Percentiles rank a stretch among this genome's conserved stretches.
phyloP scores from a whole-genome alignment of 2,888 invertebrate genomes.

The Lepas anatifera region DNA sequence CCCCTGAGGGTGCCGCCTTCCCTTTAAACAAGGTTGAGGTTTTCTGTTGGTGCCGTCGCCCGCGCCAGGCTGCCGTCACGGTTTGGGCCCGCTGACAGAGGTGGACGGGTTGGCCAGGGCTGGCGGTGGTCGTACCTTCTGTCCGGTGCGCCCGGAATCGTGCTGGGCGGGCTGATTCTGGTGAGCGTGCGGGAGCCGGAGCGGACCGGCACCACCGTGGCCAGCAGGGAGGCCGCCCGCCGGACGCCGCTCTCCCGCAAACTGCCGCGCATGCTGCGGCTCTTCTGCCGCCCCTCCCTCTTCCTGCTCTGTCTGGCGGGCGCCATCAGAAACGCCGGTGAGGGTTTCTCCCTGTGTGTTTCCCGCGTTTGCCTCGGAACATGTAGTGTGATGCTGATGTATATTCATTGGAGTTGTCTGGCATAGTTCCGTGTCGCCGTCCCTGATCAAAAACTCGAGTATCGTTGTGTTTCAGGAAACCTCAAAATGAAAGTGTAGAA shows the following conservation, averaged over 20 bases:
- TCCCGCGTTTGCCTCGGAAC: no score
- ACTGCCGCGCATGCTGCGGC: constrained; percentile 19
- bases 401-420: no score
- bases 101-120: constrained; percentile 51
- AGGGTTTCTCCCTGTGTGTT: no score
- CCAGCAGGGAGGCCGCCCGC: neutral
- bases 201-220: constrained; percentile 37
- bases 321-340: constrained; percentile 34
- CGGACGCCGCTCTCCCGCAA: constrained; percentile 14
- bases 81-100: no score
- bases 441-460: no score
- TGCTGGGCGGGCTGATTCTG: constrained; percentile 57
- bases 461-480: no score
- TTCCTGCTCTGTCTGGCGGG: constrained; percentile 33
- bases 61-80: no score
- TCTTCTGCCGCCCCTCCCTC: constrained; percentile 32
- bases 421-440: no score
- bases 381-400: neutral
- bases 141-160: constrained; percentile 58
- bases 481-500: no score
- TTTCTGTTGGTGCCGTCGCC: no score
- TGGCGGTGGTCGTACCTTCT: constrained; percentile 75
- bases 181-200: constrained; percentile 63
- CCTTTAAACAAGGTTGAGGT: no score
- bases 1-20: no score